These are phyloP conservation scores for Sinopyrophorus schimmeli DNA, from an alignment of 2,888 invertebrate genomes.

Conservation along the genomic window DNA sequence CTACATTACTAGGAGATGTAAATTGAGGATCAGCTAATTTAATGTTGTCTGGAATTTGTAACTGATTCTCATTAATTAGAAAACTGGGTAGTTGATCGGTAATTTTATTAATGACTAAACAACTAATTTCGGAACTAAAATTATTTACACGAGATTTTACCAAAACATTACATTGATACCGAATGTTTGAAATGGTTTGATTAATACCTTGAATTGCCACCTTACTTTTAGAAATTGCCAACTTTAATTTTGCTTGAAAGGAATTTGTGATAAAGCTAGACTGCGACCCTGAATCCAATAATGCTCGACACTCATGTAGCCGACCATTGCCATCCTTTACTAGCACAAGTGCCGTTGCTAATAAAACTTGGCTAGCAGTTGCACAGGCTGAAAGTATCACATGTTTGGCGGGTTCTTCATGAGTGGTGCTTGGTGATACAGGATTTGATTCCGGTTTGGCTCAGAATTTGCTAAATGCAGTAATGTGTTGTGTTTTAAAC, in stretches of 20 bases:
- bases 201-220: not conserved
- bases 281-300: constrained; percentile 26
- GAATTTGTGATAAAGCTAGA: constrained; percentile 17
- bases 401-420: constrained; percentile 1
- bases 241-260: not conserved
- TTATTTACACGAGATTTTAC: not conserved
- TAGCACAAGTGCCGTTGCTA: constrained; percentile 21
- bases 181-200: constrained; percentile 4
- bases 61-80: not conserved
- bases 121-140: constrained; percentile 11
- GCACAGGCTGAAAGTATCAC: too few relatives aligned
- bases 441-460: not conserved
- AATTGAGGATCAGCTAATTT: constrained; percentile 10
- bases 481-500: constrained; percentile 26
- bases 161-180: constrained; percentile 11
- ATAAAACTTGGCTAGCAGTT: too few relatives aligned
- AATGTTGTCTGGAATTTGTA: constrained; percentile 1
- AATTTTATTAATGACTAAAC: constrained; percentile 16
- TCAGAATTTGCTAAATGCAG: constrained; percentile 14
- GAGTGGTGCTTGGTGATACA: not conserved
- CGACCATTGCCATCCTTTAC: constrained; percentile 7
- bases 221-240: not conserved
- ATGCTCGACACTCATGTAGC: constrained; percentile 12
- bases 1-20: not conserved
- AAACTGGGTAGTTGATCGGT: constrained; percentile 13